Evolutionary conservation across 2,888 invertebrate genomes (phyloP).

Genomic region (Sthenelais limicola): DNA sequence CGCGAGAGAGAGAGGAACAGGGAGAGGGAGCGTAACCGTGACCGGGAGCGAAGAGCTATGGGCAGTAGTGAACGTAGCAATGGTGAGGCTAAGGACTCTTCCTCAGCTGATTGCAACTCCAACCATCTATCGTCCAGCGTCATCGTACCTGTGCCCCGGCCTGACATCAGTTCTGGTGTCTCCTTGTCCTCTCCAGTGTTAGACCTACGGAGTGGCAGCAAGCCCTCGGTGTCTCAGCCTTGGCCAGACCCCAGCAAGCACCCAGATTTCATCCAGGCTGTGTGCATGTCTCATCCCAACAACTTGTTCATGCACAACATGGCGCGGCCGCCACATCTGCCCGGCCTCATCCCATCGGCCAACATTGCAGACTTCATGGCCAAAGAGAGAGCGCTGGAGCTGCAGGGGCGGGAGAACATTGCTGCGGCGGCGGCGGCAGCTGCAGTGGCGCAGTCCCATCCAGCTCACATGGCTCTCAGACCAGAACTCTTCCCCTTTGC

Average conservation of each 20-base stretch:
- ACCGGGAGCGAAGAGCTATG: constrained; percentile 29
- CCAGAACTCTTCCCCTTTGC: constrained; percentile 29
- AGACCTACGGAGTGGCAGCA: constrained; percentile 23
- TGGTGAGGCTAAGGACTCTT: constrained; percentile 30
- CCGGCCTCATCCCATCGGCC: constrained; percentile 15
- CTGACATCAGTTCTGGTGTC: constrained; percentile 12
- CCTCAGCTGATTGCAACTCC: constrained; percentile 36
- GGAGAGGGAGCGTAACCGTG: constrained; percentile 20
- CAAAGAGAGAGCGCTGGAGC: constrained; percentile 17
- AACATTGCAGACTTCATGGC: constrained; percentile 20
- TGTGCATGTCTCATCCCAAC: constrained; percentile 11
- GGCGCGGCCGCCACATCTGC: constrained; percentile 18
- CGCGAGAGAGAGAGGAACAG: constrained; percentile 15
- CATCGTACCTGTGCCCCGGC: constrained; percentile 35
- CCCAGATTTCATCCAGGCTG: constrained; percentile 21
- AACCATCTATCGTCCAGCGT: constrained; percentile 39
- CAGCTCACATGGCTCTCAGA: background rate
- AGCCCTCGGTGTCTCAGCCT: constrained; percentile 13
- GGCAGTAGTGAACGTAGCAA: constrained; percentile 30
- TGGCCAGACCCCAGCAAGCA: constrained; percentile 21
- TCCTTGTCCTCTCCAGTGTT: constrained; percentile 23
- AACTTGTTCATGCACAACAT: constrained; percentile 33
- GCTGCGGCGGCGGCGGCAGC: constrained; percentile 9
- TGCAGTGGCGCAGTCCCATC: constrained; percentile 24
- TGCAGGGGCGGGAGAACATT: constrained; percentile 23